phyloP scores from a whole-genome alignment of 2,888 invertebrate genomes.

The Drosophila longiperda region DNA sequence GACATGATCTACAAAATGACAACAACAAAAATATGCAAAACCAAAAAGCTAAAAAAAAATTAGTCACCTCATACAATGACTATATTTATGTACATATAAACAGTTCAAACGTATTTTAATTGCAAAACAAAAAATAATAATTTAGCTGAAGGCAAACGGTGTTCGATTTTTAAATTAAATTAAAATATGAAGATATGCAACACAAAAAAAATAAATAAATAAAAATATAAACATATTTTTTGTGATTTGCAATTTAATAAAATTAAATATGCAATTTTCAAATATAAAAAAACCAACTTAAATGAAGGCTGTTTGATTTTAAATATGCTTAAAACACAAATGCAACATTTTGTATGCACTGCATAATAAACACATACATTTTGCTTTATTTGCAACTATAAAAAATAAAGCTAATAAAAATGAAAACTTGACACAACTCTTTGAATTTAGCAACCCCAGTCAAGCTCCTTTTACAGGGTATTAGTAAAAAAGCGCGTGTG shows the following conservation, averaged over 20 bases:
- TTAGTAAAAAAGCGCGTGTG: neutral
- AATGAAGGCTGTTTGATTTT: neutral
- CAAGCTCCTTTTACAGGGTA: slow-evolving; percentile 16
- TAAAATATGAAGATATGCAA: slow-evolving; percentile 31
- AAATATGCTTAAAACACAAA: neutral
- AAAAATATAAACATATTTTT: neutral
- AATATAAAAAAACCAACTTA: neutral
- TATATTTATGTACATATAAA: slow-evolving; percentile 37
- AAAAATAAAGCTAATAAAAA: neutral
- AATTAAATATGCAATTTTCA: neutral
- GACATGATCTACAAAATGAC: slow-evolving; percentile 63
- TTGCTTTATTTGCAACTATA: neutral
- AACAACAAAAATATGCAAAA: slow-evolving; percentile 19
- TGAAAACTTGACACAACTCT: neutral
- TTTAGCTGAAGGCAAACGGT: slow-evolving; percentile 50
- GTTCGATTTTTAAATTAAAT: slow-evolving; percentile 52
- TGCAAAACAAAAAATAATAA: slow-evolving; percentile 28
- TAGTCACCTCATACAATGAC: slow-evolving; percentile 57
- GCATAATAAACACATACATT: neutral
- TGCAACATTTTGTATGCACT: neutral
- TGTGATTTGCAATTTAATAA: neutral
- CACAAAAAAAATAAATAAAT: neutral
- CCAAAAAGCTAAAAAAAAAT: slow-evolving; percentile 59
- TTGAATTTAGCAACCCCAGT: neutral
- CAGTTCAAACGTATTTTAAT: slow-evolving; percentile 61